A percentile compares a stretch with the other conserved stretches of the same genome.
These are phyloP conservation scores for Montipora efflorescens DNA, from an alignment of 64 coral and sea anemone species.

Conservation along the genomic window DNA sequence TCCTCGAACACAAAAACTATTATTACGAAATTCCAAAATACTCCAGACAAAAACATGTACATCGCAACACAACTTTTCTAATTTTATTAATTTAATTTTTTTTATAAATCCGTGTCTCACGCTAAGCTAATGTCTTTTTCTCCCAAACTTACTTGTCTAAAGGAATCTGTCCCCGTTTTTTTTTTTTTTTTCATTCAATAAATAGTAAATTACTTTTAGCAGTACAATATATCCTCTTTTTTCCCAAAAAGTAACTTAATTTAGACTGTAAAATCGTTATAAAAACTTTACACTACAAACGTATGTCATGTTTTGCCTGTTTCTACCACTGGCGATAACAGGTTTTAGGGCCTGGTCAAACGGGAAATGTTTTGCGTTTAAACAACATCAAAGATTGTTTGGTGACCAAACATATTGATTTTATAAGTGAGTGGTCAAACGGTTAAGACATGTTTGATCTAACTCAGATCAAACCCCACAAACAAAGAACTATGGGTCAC, in stretches of 20 bases:
- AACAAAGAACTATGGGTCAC: too few relatives aligned
- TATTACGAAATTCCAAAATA: too few relatives aligned
- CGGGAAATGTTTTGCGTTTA: too few relatives aligned
- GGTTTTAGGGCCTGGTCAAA: background rate
- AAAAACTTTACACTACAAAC: conserved; percentile 24
- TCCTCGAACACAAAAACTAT: too few relatives aligned
- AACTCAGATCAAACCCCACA: too few relatives aligned
- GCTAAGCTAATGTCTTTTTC: conserved; percentile 7
- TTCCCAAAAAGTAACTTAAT: conserved; percentile 55
- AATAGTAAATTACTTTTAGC: conserved; percentile 53
- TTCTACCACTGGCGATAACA: background rate
- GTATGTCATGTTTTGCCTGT: background rate
- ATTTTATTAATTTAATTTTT: background rate
- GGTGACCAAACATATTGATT: too few relatives aligned
- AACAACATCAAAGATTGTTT: too few relatives aligned
- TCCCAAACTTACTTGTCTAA: conserved; percentile 34
- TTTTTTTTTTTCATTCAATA: conserved; percentile 37
- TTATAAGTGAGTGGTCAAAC: too few relatives aligned
- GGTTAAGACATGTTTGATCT: too few relatives aligned
- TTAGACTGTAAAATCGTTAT: conserved; percentile 27
- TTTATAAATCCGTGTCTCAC: conserved; percentile 9
- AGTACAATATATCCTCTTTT: conserved; percentile 55
- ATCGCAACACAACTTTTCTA: background rate
- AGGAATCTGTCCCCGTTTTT: conserved; percentile 3
- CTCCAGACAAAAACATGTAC: too few relatives aligned